Percentiles rank a stretch among this genome's conserved stretches.
These are phyloP conservation scores for Esox masquinongy DNA, from an alignment of 2,797 vertebrate species.

Conservation along the genomic window DNA sequence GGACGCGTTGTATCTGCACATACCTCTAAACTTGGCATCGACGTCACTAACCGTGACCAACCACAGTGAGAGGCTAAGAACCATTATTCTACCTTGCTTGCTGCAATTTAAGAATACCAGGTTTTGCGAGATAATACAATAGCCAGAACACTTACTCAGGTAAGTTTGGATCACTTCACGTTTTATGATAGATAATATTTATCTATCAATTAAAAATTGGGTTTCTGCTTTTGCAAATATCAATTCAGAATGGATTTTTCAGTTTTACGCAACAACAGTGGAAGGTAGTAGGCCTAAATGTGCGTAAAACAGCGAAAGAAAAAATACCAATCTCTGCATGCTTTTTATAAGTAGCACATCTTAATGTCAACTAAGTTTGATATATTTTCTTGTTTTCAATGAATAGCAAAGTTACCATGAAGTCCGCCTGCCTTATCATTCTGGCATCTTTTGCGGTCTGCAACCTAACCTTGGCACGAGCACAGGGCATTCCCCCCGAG, in stretches of 20 bases:
- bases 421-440: slow-evolving; percentile 71
- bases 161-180: not conserved
- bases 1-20: slow-evolving; percentile 56
- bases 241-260: not conserved
- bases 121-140: not conserved
- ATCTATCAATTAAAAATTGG: not conserved
- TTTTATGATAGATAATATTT: not conserved
- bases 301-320: not conserved
- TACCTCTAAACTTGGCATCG: slow-evolving; percentile 65
- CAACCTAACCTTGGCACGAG: slow-evolving; percentile 63
- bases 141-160: not conserved
- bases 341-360: not conserved
- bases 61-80: slow-evolving; percentile 43
- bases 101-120: not conserved
- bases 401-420: slow-evolving; percentile 69
- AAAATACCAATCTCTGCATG: not conserved
- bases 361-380: not conserved
- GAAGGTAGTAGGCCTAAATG: not conserved
- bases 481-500: slow-evolving; percentile 71
- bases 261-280: not conserved
- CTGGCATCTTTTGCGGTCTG: slow-evolving; percentile 74
- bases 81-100: slow-evolving; percentile 9
- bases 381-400: slow-evolving; percentile 27
- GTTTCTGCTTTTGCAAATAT: not conserved
- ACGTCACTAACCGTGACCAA: slow-evolving; percentile 52